phyloP scores from a whole-genome alignment of 35 echinoderm and acorn worm species.

The Lytechinus variegatus region DNA sequence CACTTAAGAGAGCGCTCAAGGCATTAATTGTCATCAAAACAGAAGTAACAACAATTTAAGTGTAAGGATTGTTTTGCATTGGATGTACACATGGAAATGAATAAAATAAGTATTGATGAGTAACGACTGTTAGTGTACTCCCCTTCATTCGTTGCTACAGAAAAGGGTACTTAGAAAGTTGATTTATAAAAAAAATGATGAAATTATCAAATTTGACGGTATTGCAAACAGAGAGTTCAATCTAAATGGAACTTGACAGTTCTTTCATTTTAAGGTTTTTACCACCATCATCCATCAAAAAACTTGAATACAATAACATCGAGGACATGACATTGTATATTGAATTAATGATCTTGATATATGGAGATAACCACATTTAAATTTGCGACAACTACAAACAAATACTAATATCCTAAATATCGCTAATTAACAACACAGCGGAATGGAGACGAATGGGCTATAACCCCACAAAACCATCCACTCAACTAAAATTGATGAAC shows the following conservation, averaged over 20 bases:
- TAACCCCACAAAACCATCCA: not conserved
- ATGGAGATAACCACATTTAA: not conserved
- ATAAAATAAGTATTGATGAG: not conserved
- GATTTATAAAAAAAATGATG: not conserved
- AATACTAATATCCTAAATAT: not conserved
- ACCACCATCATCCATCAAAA: not conserved
- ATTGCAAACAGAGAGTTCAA: not conserved
- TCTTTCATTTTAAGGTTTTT: not conserved
- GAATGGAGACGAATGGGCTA: not conserved
- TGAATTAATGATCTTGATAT: not conserved
- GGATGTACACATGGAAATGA: not conserved
- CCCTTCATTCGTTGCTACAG: not conserved
- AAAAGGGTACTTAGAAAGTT: not conserved
- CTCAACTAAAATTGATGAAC: not conserved
- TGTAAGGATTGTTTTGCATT: not conserved
- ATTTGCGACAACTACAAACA: not conserved
- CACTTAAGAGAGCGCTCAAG: no score
- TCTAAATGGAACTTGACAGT: not conserved
- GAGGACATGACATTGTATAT: not conserved
- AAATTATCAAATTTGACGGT: not conserved
- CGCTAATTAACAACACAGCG: not conserved
- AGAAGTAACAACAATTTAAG: not conserved
- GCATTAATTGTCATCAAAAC: no score
- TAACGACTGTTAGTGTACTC: not conserved
- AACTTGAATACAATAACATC: not conserved